Conservation (phyloP, 2,797 vertebrate genomes). For the Acrocephalus scirpaceus region DNA sequence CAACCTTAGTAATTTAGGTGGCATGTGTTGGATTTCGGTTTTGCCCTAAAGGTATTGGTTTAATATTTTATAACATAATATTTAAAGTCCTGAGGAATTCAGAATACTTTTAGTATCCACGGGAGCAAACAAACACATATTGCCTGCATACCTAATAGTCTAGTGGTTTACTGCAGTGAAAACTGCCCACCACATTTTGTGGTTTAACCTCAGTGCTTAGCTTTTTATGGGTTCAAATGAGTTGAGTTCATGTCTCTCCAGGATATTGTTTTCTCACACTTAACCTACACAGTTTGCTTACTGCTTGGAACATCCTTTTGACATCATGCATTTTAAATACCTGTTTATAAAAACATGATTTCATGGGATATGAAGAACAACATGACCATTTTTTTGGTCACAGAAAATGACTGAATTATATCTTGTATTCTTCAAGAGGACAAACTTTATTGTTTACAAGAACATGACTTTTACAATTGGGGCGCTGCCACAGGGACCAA, state of each 20-base stretch:
- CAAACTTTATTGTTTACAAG: neutral
- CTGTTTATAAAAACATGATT: neutral
- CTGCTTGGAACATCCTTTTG: neutral
- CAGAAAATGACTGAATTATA: neutral
- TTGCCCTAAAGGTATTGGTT: conserved; percentile 52
- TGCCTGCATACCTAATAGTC: conserved; percentile 40
- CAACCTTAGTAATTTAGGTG: conserved; percentile 14
- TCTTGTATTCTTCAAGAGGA: neutral
- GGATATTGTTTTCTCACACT: neutral
- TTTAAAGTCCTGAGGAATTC: conserved; percentile 47
- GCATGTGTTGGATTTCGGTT: conserved; percentile 38
- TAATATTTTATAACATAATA: conserved; percentile 57
- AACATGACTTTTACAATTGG: neutral
- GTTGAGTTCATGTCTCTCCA: neutral
- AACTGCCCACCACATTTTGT: conserved; percentile 8
- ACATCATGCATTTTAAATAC: neutral
- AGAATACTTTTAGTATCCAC: conserved; percentile 23
- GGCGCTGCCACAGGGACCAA: neutral
- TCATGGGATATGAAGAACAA: neutral
- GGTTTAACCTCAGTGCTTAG: conserved; percentile 1
- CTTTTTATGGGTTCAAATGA: conserved; percentile 1
- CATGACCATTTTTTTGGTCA: neutral
- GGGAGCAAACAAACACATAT: conserved; percentile 36
- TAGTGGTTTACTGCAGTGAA: conserved; percentile 11
- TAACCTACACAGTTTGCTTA: neutral